These are phyloP conservation scores for Pimephales promelas DNA, from an alignment of 2,113 vertebrate genomes.

Conservation along the genomic window DNA sequence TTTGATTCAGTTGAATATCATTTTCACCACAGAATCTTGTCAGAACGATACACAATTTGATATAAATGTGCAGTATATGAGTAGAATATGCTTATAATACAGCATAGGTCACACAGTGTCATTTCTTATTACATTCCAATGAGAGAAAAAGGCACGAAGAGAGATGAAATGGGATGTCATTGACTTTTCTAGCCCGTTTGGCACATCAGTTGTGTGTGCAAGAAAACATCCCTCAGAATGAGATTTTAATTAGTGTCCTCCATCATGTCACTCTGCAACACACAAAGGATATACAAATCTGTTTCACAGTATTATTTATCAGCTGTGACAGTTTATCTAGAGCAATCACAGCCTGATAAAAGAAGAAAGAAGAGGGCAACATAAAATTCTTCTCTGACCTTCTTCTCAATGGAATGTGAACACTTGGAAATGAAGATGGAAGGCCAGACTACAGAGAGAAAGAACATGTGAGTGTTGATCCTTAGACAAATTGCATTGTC, in stretches of 20 bases:
- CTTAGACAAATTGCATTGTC: neutral
- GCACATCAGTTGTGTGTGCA: constrained; percentile 40
- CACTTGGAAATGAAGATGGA: neutral
- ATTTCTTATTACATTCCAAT: constrained; percentile 52
- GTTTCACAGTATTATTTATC: constrained; percentile 49
- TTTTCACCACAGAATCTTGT: neutral
- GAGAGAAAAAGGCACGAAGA: neutral
- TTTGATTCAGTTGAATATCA: neutral
- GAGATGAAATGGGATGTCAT: neutral
- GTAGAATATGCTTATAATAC: neutral
- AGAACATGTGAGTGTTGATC: neutral
- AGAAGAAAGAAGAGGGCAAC: neutral
- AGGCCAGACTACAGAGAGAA: neutral
- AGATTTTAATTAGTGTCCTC: constrained; percentile 69
- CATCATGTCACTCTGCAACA: constrained; percentile 55
- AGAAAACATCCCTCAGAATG: constrained; percentile 63
- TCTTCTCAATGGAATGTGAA: constrained; percentile 8
- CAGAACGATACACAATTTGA: neutral
- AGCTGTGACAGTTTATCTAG: constrained; percentile 45
- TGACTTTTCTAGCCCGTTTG: constrained; percentile 42
- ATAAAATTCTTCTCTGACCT: constrained; percentile 39
- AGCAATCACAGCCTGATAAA: constrained; percentile 25
- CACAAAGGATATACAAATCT: constrained; percentile 32
- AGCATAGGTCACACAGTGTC: neutral
- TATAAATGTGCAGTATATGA: neutral